phyloP scores from a whole-genome alignment of 92 coral and sea anemone species.

The Zoanthus sociatus region DNA sequence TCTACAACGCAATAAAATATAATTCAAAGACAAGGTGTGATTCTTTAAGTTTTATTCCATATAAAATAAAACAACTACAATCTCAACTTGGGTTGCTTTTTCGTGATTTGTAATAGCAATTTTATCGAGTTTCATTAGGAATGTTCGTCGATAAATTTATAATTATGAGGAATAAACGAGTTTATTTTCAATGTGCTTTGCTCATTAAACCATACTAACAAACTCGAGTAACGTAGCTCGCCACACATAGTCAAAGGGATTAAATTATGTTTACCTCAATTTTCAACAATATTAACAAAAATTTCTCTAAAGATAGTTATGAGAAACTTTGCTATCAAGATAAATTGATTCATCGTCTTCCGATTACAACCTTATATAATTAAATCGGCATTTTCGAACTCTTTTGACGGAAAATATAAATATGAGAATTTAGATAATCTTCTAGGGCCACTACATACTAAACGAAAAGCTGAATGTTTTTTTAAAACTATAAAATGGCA shows the following conservation, averaged over 20 bases:
- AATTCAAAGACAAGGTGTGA: too few relatives aligned
- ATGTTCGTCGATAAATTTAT: too few relatives aligned
- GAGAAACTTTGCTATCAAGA: background rate
- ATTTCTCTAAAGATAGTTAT: constrained; percentile 15
- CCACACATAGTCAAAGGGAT: background rate
- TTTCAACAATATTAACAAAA: constrained; percentile 26
- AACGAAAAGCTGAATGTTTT: background rate
- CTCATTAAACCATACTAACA: background rate
- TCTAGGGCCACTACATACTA: background rate
- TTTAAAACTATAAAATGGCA: background rate
- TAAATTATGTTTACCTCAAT: constrained; percentile 25
- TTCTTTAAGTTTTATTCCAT: constrained; percentile 18
- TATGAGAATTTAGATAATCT: background rate
- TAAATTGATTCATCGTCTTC: background rate
- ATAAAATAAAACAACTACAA: constrained; percentile 36
- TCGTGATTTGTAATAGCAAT: background rate
- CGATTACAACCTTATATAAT: background rate
- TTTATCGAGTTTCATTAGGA: too few relatives aligned
- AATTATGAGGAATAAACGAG: background rate
- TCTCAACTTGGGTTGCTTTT: constrained; percentile 1
- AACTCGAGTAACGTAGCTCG: background rate
- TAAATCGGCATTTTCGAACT: background rate
- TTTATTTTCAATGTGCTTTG: constrained; percentile 6
- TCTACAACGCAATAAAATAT: too few relatives aligned
- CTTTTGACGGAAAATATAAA: constrained; percentile 2